Base-by-base conservation (phyloP, 2,888 invertebrate genomes). In the Aphidius colemani region DNA sequence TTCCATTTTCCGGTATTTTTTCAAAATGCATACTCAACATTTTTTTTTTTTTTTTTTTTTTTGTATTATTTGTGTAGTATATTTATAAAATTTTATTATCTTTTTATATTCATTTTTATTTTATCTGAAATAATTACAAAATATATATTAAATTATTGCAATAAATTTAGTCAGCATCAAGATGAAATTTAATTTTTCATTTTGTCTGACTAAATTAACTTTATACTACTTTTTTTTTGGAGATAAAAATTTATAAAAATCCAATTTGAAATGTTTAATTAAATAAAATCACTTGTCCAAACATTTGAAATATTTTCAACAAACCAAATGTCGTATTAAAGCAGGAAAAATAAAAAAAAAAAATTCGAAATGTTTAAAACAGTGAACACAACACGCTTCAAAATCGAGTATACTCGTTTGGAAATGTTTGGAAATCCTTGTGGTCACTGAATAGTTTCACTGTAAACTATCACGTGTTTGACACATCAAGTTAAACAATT, bases 201-300 rank as follows among this genome's bases (percentile, higher is more conserved):
- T 46, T 51, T 44, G 56, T 44, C 62, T 49, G 62, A 55, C 49
- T 49, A 49, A 62, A 62, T 57, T 62, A 56, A 56, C 39, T 48
- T 43, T 62, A 18, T 30, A 56, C 62, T 62, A 62, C 62, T 56
- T 50, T 40, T 30, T 30, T 30, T 13, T 13, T 13, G 1, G 13
- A 13, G 13, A 13, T n/a, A n/a, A n/a, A 30, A 30, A 30, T 30
- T 30, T 2, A 30, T 5, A 30, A 30, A 30, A 30, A 30, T 30
- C 5, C 5, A 30, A 30, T 30, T 30, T 30, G 30, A 2, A 30
- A 30, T 30, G 30, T 30, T 30, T 30, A 5, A 5, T 30, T 5
- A 30, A 30, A 30, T 5, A 2, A 30, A 30, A 30, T 30, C 30
- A 30, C 3, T 30, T 5, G 30, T 30, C 5, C 30, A 30, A 30